phyloP scores from a whole-genome alignment of 2,888 invertebrate genomes.

The Imbricaverruca yamaguchii region DNA sequence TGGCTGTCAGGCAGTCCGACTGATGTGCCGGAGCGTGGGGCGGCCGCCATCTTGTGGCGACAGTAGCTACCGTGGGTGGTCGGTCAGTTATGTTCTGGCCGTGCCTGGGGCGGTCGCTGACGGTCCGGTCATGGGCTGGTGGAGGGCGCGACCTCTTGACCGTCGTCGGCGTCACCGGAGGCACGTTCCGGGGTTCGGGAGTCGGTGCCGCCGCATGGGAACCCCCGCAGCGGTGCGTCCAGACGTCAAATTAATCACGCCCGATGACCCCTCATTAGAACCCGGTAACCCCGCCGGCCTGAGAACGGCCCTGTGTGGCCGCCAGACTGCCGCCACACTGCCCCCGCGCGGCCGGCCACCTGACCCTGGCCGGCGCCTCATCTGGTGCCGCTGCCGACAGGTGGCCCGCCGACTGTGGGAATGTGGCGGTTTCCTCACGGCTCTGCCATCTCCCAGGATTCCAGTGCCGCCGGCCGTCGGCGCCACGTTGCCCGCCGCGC shows the following conservation, averaged over 20 bases:
- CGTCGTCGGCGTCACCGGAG: not conserved
- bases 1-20: no score
- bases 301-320: not conserved
- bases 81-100: not conserved
- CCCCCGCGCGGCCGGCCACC: not conserved
- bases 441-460: conserved; percentile 20
- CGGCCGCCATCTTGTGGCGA: not conserved
- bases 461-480: conserved; percentile 3
- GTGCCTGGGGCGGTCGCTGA: not conserved
- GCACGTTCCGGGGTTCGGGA: no score
- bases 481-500: not conserved
- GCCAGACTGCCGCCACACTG: not conserved
- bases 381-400: not conserved
- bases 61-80: not conserved
- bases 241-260: conserved; percentile 4
- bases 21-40: no score
- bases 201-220: not conserved
- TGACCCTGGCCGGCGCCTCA: not conserved
- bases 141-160: not conserved
- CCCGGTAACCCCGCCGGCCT: conserved; percentile 10
- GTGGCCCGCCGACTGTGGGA: conserved; percentile 14
- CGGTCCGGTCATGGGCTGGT: not conserved
- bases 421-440: conserved; percentile 22
- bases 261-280: conserved; percentile 15
- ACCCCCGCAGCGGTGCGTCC: conserved; percentile 7